Evolutionary conservation across 1,140 invertebrate species (phyloP).

Genomic region (Aphidius ervi): DNA sequence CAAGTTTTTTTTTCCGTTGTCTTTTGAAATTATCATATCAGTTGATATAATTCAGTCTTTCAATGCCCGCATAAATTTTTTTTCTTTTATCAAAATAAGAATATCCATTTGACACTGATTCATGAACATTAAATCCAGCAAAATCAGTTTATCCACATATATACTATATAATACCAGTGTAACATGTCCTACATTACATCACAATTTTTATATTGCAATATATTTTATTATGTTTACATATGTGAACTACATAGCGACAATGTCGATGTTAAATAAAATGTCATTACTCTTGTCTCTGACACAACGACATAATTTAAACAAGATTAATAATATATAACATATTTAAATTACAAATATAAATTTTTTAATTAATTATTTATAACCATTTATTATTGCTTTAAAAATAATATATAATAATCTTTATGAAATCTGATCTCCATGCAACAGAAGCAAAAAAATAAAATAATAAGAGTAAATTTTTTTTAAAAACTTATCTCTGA

Average conservation of each 20-base stretch:
- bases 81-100: conserved; percentile 14
- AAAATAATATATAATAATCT: too few relatives aligned
- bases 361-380: too few relatives aligned
- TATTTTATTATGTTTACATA: conserved; percentile 10
- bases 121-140: conserved; percentile 27
- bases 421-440: too few relatives aligned
- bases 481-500: too few relatives aligned
- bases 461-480: too few relatives aligned
- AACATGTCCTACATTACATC: conserved; percentile 24
- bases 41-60: too few relatives aligned
- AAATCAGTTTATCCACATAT: neutral
- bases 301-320: conserved; percentile 1
- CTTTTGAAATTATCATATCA: too few relatives aligned
- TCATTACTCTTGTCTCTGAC: conserved; percentile 13
- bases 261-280: conserved; percentile 21
- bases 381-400: too few relatives aligned
- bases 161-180: conserved; percentile 12
- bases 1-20: too few relatives aligned
- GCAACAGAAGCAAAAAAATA: too few relatives aligned
- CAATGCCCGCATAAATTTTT: conserved; percentile 21
- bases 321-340: neutral
- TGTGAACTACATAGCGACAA: conserved; percentile 22
- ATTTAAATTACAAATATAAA: too few relatives aligned
- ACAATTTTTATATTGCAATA: conserved; percentile 11
- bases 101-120: conserved; percentile 40